phyloP scores from a whole-genome alignment of 2,888 invertebrate species.

The Sturmia bella region DNA sequence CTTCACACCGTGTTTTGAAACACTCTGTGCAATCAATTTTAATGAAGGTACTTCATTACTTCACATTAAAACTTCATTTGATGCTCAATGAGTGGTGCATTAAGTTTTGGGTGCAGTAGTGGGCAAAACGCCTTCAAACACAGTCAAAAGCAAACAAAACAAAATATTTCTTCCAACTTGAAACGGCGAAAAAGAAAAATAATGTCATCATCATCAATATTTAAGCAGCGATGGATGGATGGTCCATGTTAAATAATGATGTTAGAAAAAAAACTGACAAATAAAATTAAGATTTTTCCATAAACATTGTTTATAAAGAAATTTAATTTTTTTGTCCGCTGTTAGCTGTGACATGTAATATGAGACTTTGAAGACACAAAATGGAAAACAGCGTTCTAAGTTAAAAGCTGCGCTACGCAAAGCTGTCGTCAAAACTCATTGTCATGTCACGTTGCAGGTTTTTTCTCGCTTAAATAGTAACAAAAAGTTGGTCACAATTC shows the following conservation, averaged over 20 bases:
- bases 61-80: conserved; percentile 55
- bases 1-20: not conserved
- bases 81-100: conserved; percentile 32
- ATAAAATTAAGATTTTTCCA: not conserved
- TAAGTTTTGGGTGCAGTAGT: conserved; percentile 63
- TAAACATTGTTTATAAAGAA: not conserved
- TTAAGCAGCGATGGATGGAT: conserved; percentile 1
- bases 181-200: conserved; percentile 3
- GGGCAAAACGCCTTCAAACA: conserved; percentile 65
- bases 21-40: conserved; percentile 3
- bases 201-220: conserved; percentile 22
- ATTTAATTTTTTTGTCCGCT: too few relatives aligned
- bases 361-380: too few relatives aligned
- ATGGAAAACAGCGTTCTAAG: too few relatives aligned
- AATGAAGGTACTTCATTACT: conserved; percentile 52
- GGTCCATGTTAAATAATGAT: conserved; percentile 35
- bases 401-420: too few relatives aligned
- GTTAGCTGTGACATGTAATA: too few relatives aligned
- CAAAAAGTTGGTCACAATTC: too few relatives aligned
- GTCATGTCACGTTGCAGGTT: too few relatives aligned
- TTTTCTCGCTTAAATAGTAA: too few relatives aligned
- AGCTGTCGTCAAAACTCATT: too few relatives aligned
- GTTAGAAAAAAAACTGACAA: conserved; percentile 41
- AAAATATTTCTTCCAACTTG: conserved; percentile 30
- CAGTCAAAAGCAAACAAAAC: not conserved